A percentile compares a stretch with the other conserved stretches of the same genome.
phyloP scores from a whole-genome alignment of 2,797 vertebrate genomes.

The Peromyscus eremicus region DNA sequence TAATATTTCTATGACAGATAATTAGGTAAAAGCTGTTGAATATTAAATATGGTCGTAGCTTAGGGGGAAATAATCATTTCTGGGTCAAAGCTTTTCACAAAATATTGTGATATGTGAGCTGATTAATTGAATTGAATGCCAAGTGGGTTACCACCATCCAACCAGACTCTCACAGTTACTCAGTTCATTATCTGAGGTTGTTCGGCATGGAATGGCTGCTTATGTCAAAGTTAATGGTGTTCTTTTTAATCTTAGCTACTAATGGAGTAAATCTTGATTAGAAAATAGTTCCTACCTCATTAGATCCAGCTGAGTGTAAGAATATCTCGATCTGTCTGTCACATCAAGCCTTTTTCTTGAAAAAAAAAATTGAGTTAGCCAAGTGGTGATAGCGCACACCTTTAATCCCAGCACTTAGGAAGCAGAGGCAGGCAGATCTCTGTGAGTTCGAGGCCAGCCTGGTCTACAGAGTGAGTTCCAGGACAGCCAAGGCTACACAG shows the following conservation, averaged over 20 bases:
- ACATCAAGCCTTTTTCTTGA: neutral
- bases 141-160: constrained; percentile 45
- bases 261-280: constrained; percentile 64
- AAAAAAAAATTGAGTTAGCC: neutral
- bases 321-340: neutral
- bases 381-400: rapidly evolving
- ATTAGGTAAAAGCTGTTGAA: constrained; percentile 77
- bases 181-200: constrained; percentile 65
- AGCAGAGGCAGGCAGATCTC: neutral
- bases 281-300: constrained; percentile 50
- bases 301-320: constrained; percentile 49
- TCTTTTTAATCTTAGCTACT: constrained; percentile 63
- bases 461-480: no score
- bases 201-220: constrained; percentile 8
- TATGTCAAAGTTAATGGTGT: constrained; percentile 60
- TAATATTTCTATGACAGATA: constrained; percentile 75
- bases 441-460: no score
- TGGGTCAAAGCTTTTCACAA: constrained; percentile 70
- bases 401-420: neutral
- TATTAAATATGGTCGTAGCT: constrained; percentile 74
- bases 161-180: neutral
- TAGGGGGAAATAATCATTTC: constrained; percentile 71
- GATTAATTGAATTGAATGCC: constrained; percentile 59
- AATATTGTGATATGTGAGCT: constrained; percentile 66
- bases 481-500: neutral